Base-by-base conservation (phyloP, 1,140 invertebrate genomes). In the Linepithema humile region DNA sequence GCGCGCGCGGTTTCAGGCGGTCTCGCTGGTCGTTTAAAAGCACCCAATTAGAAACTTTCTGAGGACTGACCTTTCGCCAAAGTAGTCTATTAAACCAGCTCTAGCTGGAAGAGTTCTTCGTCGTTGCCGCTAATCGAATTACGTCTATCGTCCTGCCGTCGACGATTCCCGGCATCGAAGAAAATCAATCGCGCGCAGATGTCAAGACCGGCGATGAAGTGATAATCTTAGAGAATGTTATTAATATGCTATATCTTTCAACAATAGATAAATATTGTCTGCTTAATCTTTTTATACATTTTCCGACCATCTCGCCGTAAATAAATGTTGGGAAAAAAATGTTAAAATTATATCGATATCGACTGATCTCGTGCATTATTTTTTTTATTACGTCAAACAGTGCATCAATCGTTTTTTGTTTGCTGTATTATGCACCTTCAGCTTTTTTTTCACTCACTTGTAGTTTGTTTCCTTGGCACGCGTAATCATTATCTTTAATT, bases 31-130 rank as follows among this genome's bases (percentile, higher is more conserved):
- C 43, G 91, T 85, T 92, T 91, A 91, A 92, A 91, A 92, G 91
- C 91, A 87, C 62, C 84, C 89, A 92, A 91, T 92, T 92, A 92
- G 90, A 87, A 92, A 89, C 90, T 88, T 92, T 90, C 84, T 62
- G 88, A 89, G 60, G 59, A 48, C 40, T 88, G 69, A 82, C 83
- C 87, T 82, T 86, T 60, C 62, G 65, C 15, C 65, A 15, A 35
- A 38, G 26, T 45, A 87, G 85, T 88, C 83, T 77, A 78, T 88
- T 88, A 88, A 88, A 78, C 45, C 60, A 6, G 74, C 45, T 82
- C 57, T 59, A 38, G 67, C 32, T 53, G 50, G 53, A 82, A 50
- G 72, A 88, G 38, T 88, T 82, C 26, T 67, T 72, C 26, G 35
- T 48, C 74, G 55, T 35, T 35, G 32, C 10, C 7, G 4, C 23